These are phyloP conservation scores for Desoria tigrina DNA, from an alignment of 2,888 invertebrate species.

Conservation along the genomic window DNA sequence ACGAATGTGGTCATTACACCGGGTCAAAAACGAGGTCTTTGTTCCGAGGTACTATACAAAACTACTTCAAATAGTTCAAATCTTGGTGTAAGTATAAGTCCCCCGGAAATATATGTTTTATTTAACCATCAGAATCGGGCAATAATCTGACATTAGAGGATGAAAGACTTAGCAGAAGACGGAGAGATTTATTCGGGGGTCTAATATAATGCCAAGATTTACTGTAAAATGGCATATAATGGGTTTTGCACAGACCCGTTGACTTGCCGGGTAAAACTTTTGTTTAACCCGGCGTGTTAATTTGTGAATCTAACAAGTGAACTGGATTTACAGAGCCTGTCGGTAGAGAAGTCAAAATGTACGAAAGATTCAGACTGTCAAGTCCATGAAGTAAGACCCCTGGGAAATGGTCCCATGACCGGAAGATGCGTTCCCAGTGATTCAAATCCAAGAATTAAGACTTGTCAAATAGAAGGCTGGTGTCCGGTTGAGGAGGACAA, in stretches of 20 bases:
- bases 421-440: slow-evolving; percentile 57
- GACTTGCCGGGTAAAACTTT: background rate
- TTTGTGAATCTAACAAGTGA: background rate
- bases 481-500: slow-evolving; percentile 59
- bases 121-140: too few relatives aligned
- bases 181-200: too few relatives aligned
- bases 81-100: too few relatives aligned
- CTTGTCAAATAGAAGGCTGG: slow-evolving; percentile 59
- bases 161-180: too few relatives aligned
- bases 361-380: slow-evolving; percentile 51
- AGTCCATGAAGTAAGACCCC: slow-evolving; percentile 50
- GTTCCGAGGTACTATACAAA: slow-evolving; percentile 56
- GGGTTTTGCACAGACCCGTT: too few relatives aligned
- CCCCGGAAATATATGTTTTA: too few relatives aligned
- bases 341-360: slow-evolving; percentile 54
- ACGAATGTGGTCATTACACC: slow-evolving; percentile 60
- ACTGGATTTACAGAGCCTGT: slow-evolving; percentile 46
- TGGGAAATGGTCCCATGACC: slow-evolving; percentile 58
- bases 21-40: slow-evolving; percentile 57
- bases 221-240: too few relatives aligned
- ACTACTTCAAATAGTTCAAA: too few relatives aligned
- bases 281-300: too few relatives aligned
- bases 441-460: slow-evolving; percentile 38
- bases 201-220: too few relatives aligned
- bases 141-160: too few relatives aligned